Evolutionary conservation across 2,113 vertebrate species (phyloP), one percentile per base, ranked within the genome.

Genomic region (Entomyzon cyanotis): DNA sequence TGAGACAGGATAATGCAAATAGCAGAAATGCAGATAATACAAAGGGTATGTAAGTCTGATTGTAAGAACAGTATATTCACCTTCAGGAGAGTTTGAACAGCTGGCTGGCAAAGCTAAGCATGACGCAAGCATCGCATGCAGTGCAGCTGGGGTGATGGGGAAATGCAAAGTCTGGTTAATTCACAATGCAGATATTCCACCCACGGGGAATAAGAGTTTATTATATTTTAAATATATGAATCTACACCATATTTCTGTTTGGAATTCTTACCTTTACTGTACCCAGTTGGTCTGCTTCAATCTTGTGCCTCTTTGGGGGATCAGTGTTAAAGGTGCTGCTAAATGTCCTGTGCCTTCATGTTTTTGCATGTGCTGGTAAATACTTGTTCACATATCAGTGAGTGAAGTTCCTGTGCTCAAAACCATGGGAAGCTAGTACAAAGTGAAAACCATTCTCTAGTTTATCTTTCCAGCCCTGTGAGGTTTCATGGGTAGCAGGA

Each of bases 181-280:
- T 94, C 94, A 73, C 58, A 76, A 27, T 83, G 95, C 92, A 94
- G 82, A 90, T 93, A 88, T 69, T 88, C 86, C 88, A 92, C 95
- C 94, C 79, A 88, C 19, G 0, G 46, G 25, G 83, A 67, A n/a
- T 56, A 33, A 47, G 65, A 64, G 90, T 76, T 93, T 62, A 64
- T 83, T 95, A 50, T 87, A 63, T 83, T 94, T 92, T 49, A 91
- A 95, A 94, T 95, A 59, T 21, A 68, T 86, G 47, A 73, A 87
- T 76, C 78, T 89, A 31, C 15, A 65, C 27, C 12, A 3, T 53
- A 75, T 67, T 69, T 85, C 59, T 85, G 4, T 83, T 91, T 69
- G n/a, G 55, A 76, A 27, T 82, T 60, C 58, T 87, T 84, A 42
- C 20, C 22, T 52, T 75, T 87, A 41, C 28, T 87, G 15, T 89